These are phyloP conservation scores for Melikaiella ostensackeni DNA, from an alignment of 2,888 invertebrate species.

Conservation along the genomic window DNA sequence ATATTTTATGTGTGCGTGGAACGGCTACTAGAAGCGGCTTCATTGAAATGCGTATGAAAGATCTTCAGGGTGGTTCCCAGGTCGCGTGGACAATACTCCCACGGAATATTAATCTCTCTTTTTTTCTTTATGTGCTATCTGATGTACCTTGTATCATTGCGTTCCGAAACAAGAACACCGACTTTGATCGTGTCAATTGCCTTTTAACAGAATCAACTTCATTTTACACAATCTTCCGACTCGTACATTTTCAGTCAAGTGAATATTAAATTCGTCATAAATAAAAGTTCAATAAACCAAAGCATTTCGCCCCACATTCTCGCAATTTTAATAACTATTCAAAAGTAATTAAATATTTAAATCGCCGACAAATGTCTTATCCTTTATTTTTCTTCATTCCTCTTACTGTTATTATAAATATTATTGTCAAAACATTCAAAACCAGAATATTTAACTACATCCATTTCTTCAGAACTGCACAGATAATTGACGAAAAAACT, in stretches of 20 bases:
- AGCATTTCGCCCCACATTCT: neutral
- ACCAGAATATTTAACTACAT: neutral
- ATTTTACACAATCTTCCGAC: neutral
- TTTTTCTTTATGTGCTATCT: conserved; percentile 34
- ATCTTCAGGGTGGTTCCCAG: conserved; percentile 59
- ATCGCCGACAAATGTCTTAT: neutral
- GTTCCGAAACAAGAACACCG: neutral
- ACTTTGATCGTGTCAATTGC: neutral
- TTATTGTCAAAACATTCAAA: neutral
- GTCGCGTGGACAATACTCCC: conserved; percentile 73
- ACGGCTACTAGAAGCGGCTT: conserved; percentile 29
- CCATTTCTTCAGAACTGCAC: neutral
- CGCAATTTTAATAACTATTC: neutral
- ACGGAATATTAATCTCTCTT: conserved; percentile 69
- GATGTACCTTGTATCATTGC: neutral
- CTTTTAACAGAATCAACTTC: neutral
- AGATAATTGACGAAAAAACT: neutral
- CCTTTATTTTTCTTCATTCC: neutral
- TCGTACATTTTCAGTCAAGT: neutral
- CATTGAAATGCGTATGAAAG: conserved; percentile 51
- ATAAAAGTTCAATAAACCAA: neutral
- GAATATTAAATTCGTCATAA: neutral
- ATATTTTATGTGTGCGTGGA: conserved; percentile 1
- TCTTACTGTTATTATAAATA: neutral
- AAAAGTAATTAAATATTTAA: neutral